Evolutionary conservation across 1,140 invertebrate species (phyloP), one percentile per base, ranked within the genome.

Genomic region (Saccostrea cuccullata): DNA sequence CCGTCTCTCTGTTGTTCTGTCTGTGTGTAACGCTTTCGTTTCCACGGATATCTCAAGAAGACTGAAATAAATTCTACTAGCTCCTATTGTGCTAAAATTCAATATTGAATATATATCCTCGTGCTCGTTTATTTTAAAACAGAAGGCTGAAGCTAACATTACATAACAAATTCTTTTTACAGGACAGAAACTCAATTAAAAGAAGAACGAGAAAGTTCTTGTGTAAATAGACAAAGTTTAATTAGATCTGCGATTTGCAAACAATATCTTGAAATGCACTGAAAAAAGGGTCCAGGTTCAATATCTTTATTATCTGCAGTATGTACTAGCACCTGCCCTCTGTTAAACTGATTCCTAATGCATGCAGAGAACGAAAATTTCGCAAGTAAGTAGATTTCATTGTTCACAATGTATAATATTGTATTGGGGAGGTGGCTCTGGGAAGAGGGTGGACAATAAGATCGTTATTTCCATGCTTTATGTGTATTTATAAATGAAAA

Each of bases 151-250:
- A 36, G 1, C 17, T n/a, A 64, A 20, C 2, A 64, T 64, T 64
- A 64, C 58, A 64, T 64, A 0, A 64, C 17, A 64, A 64, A 64
- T 64, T 30, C 30, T 13, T 67, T 30, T 30, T 77, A 15, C 23
- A 77, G 30, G 70, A 77, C 70, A 36, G 70, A 77, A 30, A 23
- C 15, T 77, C 70, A 77, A 77, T 77, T 77, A 77, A 30, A 77
- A 77, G 23, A 30, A 77, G 11, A 8, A 13, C 26, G 30, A 36
- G 70, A 77, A 13, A 77, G 23, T 77, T 26, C 70, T 36, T 77
- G 70, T 77, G 70, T 36, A 77, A 77, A 77, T 77, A 77, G 70
- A 36, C 70, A 77, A 73, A 77, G 70, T 77, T 77, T 77, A 77
- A 77, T 77, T 23, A 77, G 70, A 77, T 77, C 26, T 77, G 12